Base-by-base conservation (phyloP, 2,888 invertebrate genomes). In the Phortica okadai region DNA sequence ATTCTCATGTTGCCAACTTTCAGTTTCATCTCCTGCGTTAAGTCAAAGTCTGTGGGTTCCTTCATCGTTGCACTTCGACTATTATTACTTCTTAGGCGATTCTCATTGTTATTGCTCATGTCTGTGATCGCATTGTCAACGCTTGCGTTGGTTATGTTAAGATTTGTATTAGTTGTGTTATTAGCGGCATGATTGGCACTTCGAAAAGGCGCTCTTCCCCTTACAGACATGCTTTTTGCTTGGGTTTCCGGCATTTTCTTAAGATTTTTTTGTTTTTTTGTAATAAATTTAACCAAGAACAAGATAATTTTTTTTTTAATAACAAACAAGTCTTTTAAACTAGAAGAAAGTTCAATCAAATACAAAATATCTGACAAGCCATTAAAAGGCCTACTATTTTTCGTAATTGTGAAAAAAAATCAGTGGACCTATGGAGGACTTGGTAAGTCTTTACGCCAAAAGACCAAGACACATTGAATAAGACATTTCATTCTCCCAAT, bases 1-100 rank as follows among this genome's bases (percentile, higher is more conserved):
- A 85, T 76, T 0, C 82, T 82, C 72, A 82, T 42, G 74, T 86
- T 80, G 1, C 85, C 85, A 10, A 77, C 81, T n/a, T 75, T 80
- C 0, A 85, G 78, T 56, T 75, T 84, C 10, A 80, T 41, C 66
- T 81, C 77, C 78, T 84, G 85, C 0, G 56, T 80, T 25, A 72
- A 41, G 50, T 81, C 81, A 45, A 84, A 81, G 25, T 80, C 83
- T 6, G 77, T 75, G 58, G 76, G 54, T 42, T 80, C 72, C 8
- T 62, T 69, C 7, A 45, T 33, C 33, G 33, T 73, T 50, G 69
- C 76, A 4, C 75, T 21, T 11, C 64, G 45, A 11, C 6, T 64
- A 70, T n/a, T 66, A 16, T 59, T 16, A 25, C 16, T 16, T 16
- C 59, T 21, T 44, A 33, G 44, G 25, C 50, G 77, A 33, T 54